These are phyloP conservation scores for Cylloceria caligata DNA, from an alignment of 2,888 invertebrate species.

Conservation along the genomic window DNA sequence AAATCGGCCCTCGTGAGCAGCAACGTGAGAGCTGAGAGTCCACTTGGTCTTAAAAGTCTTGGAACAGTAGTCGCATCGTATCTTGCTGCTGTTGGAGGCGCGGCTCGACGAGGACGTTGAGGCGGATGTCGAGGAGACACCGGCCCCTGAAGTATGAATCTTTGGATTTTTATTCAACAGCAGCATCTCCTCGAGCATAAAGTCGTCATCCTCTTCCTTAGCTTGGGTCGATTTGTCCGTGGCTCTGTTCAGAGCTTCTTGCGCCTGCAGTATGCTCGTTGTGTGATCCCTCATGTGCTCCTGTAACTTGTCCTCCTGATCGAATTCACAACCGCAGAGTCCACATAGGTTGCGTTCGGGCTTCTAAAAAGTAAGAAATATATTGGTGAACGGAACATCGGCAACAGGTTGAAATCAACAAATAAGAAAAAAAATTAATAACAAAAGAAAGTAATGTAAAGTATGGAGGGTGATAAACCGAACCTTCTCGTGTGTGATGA, in stretches of 20 bases:
- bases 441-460: background rate
- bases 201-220: constrained; percentile 74
- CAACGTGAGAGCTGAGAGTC: constrained; percentile 83
- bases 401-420: background rate
- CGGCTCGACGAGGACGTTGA: constrained; percentile 54
- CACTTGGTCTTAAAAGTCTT: constrained; percentile 83
- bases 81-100: constrained; percentile 69
- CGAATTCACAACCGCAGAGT: constrained; percentile 73
- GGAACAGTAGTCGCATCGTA: constrained; percentile 82
- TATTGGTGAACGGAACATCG: too few species aligned
- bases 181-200: constrained; percentile 81
- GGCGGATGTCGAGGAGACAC: constrained; percentile 39
- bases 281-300: constrained; percentile 79
- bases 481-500: constrained; percentile 80
- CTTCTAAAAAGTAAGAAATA: constrained; percentile 66
- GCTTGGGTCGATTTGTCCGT: constrained; percentile 48
- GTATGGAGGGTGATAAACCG: constrained; percentile 27
- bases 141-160: constrained; percentile 20
- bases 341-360: constrained; percentile 70
- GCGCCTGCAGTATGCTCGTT: constrained; percentile 71
- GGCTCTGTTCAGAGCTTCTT: constrained; percentile 62
- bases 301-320: constrained; percentile 71
- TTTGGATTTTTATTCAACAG: constrained; percentile 77
- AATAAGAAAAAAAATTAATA: background rate
- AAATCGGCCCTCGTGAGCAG: constrained; percentile 83